Evolutionary conservation across 92 coral and sea anemone species (phyloP).

Genomic region (Ricordea florida): DNA sequence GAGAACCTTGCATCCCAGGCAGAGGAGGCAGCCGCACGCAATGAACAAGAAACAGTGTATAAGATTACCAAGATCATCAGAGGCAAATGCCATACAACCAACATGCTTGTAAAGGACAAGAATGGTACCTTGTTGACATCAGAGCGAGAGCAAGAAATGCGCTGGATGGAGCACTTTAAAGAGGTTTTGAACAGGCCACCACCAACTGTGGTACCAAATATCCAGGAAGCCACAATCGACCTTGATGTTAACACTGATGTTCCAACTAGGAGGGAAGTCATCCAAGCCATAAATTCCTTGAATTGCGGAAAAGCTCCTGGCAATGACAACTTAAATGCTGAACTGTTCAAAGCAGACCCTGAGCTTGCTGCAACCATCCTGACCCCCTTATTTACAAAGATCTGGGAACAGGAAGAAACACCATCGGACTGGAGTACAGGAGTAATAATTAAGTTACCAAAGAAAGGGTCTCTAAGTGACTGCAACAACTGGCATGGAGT

Average conservation of each 20-base stretch:
- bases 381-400: neutral
- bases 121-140: neutral
- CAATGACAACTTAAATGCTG: neutral
- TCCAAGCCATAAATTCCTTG: neutral
- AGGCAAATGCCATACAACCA: neutral
- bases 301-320: slow-evolving; percentile 8
- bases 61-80: slow-evolving; percentile 6
- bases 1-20: neutral
- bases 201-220: neutral
- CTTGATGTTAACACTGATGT: neutral
- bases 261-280: neutral
- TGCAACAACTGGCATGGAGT: slow-evolving; percentile 5
- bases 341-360: neutral
- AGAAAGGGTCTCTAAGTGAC: slow-evolving; percentile 5
- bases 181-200: slow-evolving; percentile 13
- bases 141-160: neutral
- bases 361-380: neutral
- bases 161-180: slow-evolving; percentile 1
- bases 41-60: neutral
- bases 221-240: neutral
- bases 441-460: slow-evolving; percentile 1
- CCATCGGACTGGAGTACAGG: neutral
- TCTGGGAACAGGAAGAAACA: neutral
- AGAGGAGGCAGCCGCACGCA: neutral
- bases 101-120: slow-evolving; percentile 7